These are phyloP conservation scores for Pogonognathellus flavescens DNA, from an alignment of 1,140 invertebrate species.

Conservation along the genomic window DNA sequence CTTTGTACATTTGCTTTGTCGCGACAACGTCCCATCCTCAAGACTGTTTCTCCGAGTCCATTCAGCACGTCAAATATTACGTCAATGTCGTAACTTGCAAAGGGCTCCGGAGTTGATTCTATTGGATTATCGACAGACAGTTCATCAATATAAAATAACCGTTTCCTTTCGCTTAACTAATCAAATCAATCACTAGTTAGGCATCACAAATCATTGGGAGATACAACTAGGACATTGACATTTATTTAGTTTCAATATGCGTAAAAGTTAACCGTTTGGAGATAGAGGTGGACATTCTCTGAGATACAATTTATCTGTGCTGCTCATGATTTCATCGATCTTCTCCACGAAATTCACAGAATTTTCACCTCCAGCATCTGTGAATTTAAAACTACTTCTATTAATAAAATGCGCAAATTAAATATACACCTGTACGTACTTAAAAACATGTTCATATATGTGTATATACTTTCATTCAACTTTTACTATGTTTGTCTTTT, in stretches of 20 bases:
- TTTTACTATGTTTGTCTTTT: too few species aligned
- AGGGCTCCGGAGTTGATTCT: background rate
- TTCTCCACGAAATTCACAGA: conserved; percentile 30
- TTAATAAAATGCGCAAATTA: too few species aligned
- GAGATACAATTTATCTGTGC: conserved; percentile 51
- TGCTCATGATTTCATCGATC: conserved; percentile 55
- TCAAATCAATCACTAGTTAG: background rate
- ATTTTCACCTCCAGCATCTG: background rate
- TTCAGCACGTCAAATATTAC: conserved; percentile 54
- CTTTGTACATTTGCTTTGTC: conserved; percentile 2
- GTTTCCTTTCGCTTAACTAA: background rate
- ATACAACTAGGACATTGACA: too few species aligned
- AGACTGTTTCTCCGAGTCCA: conserved; percentile 24
- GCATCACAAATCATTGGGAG: conserved; percentile 1
- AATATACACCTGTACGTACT: too few species aligned
- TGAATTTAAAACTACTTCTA: background rate
- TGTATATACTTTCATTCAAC: too few species aligned
- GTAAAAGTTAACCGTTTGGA: background rate
- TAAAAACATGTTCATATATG: too few species aligned
- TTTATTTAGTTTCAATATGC: background rate
- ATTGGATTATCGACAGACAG: too few species aligned
- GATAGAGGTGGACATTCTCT: background rate
- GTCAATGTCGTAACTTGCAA: conserved; percentile 12
- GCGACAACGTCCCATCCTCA: conserved; percentile 25
- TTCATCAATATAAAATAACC: background rate